Evolutionary conservation across 2,888 invertebrate species (phyloP), one percentile per base, ranked within the genome.

Genomic region (Blera fallax): DNA sequence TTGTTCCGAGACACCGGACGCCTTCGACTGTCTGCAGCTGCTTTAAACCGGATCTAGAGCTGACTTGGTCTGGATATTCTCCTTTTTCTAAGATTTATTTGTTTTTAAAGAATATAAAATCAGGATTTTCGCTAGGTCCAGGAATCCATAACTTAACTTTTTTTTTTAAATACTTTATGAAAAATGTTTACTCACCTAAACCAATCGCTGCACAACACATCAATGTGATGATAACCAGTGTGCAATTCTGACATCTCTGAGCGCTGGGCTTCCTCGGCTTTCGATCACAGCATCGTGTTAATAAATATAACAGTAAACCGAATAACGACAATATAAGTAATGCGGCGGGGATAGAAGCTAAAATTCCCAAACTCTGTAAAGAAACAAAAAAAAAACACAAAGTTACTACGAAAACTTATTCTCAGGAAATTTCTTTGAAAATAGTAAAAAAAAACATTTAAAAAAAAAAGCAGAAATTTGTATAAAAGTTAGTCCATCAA

Each of bases 241-340:
- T 90, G 79, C 92, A 92, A 87, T 92, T 92, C 88, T 92, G 92
- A 88, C 92, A 92, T 72, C 91, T 89, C 88, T 92, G 92, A 29
- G 92, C 90, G 80, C 91, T 91, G 73, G 91, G 90, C 82, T 92
- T 97, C 72, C 97, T 95, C 89, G 97, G 97, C 92, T 97, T 97
- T 90, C 97, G 95, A 94, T 98, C 98, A 94, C 98, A 98, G 93
- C 98, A 98, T 93, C 98, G 95, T 90, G 98, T 97, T 91, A 98
- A 95, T 91, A 98, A 94, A 93, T 98, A 98, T 90, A 98, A 95
- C 89, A 98, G 94, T 89, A 98, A 94, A 70, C 98, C 95, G 87
- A 98, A 94, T 89, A 98, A 94, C 14, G 98, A 97, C 85, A 98
- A 93, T 89, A 98, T 97, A 90, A 98, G 94, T 95, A 98, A 96